Base-by-base conservation (phyloP, 2,113 vertebrate species). In the Antigone vipio region DNA sequence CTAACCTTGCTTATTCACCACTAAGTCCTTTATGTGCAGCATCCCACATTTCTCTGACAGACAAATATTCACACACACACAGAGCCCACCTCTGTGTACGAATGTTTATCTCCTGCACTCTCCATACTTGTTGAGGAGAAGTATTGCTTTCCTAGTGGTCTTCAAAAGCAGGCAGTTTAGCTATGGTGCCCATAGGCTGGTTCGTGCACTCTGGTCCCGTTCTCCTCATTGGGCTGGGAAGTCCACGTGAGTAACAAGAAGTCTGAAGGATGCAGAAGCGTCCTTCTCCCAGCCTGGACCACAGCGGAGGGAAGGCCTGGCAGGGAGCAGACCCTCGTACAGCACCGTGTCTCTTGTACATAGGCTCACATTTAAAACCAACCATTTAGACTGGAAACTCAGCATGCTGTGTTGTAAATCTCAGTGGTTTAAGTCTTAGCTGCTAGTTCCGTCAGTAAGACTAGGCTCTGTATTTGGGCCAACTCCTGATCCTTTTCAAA, bases 241-340 rank as follows among this genome's bases (percentile, higher is more conserved):
- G 49, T 18, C 32, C 53, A 13, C 5, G 0, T 5, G 30, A 69
- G 45, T 38, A 55, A 42, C 0, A 1, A 59, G 26, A 72, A 83
- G 42, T 7, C 9, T 40, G 30, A 45, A 16, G 0, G 8, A n/a
- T 4, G 19, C 18, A 68, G 44, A 1, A 1, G 24, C 18, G 11
- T 89, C 47, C 38, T 27, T 72, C 71, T 63, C 34, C 18, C 59
- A 74, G 47, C 13, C 29, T 4, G 7, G 34, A 23, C 11, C 32
- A 58, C 2, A 0, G 47, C 42, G 78, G 29, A 34, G 10, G 13
- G 29, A 72, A 24, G 4, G 12, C 34, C 76, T 79, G 50, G 9
- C 30, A 34, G 42, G 26, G n/a, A 72, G 27, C 58, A 80, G 63
- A 12, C 2, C 3, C 35, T 67, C 0, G 0, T 8, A 53, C 9